Evolutionary conservation across 2,797 vertebrate genomes (phyloP), one percentile per base, ranked within the genome.

Genomic region (Avahi laniger): DNA sequence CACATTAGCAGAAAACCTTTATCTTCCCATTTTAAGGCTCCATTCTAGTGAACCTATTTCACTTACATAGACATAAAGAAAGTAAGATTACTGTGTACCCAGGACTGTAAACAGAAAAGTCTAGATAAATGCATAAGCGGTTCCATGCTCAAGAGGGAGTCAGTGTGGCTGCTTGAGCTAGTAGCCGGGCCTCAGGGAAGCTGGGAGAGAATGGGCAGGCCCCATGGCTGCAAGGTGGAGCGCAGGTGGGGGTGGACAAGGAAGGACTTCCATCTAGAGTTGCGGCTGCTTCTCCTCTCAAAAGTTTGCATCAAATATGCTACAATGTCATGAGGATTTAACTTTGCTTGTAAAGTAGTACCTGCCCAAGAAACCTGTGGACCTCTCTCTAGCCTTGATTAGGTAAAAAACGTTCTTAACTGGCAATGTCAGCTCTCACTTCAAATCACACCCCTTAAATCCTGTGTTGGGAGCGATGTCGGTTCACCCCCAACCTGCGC

Each of bases 1-100:
- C 5, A 57, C 1, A 15, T 75, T 43, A 76, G 33, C n/a, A 80
- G 43, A 63, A 84, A 78, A 41, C 33, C n/a, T 33, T 65, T 17
- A 54, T 84, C 24, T 75, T 78, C 14, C 50, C 30, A 79, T 11
- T 59, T 30, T 17, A 75, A 88, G 54, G 9, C 61, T 76, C 22
- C 10, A 20, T 22, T 79, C 89, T 54, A 75, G 61, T 30, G 72
- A 96, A 35, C 7, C 14, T 30, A 69, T 93, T 88, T 70, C 70
- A 57, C 14, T 17, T 70, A 79, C 46, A 46, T 0, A 48, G 79
- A 41, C 26, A 28, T 28, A 14, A 82, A 73, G 81, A 24, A 43
- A 79, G 38, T 65, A 33, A 84, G 72, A 81, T 46, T 10, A 48
- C n/a, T 80, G 50, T 5, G 26, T 28, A 38, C 17, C 20, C 4